These are phyloP conservation scores for Cryptotermes secundus DNA, from an alignment of 1,140 invertebrate genomes.

Conservation along the genomic window DNA sequence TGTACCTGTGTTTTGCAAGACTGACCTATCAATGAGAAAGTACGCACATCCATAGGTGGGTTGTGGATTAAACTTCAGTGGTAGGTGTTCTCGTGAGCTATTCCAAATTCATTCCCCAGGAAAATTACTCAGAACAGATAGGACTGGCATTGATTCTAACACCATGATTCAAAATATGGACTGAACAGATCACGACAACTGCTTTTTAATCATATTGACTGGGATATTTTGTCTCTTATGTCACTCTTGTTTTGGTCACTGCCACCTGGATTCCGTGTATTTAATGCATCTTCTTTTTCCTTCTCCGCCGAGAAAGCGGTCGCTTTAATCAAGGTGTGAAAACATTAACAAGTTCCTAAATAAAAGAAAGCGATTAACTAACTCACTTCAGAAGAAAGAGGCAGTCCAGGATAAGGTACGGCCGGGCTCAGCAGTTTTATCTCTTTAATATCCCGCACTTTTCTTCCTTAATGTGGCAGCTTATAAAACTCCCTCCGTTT, in stretches of 20 bases:
- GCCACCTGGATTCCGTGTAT: neutral
- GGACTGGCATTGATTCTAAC: no score
- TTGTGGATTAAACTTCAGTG: no score
- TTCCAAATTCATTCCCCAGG: no score
- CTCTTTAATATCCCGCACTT: neutral
- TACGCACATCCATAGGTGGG: no score
- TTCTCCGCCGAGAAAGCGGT: neutral
- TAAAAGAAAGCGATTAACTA: neutral
- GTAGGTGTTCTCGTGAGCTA: no score
- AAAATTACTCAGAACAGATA: no score
- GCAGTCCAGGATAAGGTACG: neutral
- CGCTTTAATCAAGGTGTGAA: neutral
- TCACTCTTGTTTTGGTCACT: neutral
- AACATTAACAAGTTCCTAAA: slow-evolving; percentile 3
- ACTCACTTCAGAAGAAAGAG: neutral
- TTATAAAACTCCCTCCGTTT: neutral
- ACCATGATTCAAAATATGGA: no score
- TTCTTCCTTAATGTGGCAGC: neutral
- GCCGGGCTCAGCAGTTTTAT: neutral
- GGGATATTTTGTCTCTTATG: neutral
- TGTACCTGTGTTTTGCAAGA: no score
- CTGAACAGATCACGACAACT: no score
- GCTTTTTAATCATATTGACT: no score
- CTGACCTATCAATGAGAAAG: no score
- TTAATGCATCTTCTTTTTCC: neutral